Base-by-base conservation (phyloP, 2,888 invertebrate species). In the Caenorhabditis macrosperma region DNA sequence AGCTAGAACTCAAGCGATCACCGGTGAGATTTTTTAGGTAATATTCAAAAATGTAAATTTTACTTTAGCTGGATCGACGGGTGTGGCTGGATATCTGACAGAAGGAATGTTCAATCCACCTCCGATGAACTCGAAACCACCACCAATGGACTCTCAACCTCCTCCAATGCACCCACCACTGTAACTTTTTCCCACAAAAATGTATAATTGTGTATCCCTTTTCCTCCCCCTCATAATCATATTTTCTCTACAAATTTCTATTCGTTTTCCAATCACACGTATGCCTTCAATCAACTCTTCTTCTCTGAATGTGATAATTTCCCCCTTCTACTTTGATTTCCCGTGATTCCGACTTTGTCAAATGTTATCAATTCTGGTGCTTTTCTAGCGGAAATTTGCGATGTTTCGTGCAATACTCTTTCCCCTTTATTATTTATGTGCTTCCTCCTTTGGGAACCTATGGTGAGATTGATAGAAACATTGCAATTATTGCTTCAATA, bases 41-140 rank as follows among this genome's bases (percentile, higher is more conserved):
- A 38, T 57, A 10, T n/a, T 55, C n/a, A 2, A 20, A 30, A 17
- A 15, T 38, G 22, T 20, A 33, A 26, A 41, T 24, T 54, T 28
- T 2, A 26, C 54, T 68, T 52, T 57, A 85, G 86, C 82, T 7
- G 85, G 84, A 9, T 69, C 85, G 17, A 78, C 85, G 1, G 84
- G 84, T 9, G 82, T 86, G 2, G 87, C 87, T 69, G 88, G 89
- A 15, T 89, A 89, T 41, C 69, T 89, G 61, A 88, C 89, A 7
- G 87, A 89, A 46, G 85, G 86, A 38, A 88, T 88, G 88, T 89
- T 88, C 78, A 80, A 80, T 41, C 75, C 81, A 10, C 77, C 82
- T 33, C 82, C 85, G 15, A 72, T 82, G 20, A 64, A 69, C 10
- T 64, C 71, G 28, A 83, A 75, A 26, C 83, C 85, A 7, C 83